A percentile compares a stretch with the other conserved stretches of the same genome.
Conservation (phyloP, 2,888 invertebrate genomes). For the Nephrotoma flavescens region DNA sequence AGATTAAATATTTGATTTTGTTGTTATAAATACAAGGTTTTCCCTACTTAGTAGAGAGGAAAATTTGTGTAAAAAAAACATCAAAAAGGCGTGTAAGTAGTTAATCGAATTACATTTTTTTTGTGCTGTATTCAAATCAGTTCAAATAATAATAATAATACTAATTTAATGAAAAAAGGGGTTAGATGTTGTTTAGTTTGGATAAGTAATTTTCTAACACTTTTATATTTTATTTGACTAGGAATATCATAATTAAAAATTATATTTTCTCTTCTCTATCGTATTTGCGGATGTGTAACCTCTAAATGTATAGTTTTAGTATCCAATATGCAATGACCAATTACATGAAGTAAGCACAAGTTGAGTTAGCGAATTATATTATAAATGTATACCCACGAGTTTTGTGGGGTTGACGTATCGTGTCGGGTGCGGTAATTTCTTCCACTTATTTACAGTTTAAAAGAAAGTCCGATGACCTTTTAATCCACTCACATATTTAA, state of each 20-base stretch:
- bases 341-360: too few relatives aligned
- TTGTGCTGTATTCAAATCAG: background rate
- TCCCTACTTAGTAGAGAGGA: background rate
- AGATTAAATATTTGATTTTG: background rate
- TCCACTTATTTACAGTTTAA: too few relatives aligned
- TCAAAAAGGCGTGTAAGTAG: background rate
- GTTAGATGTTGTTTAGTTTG: background rate
- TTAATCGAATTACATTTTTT: background rate
- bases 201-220: background rate
- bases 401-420: too few relatives aligned
- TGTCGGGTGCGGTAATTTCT: too few relatives aligned
- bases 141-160: background rate
- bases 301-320: too few relatives aligned
- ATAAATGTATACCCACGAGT: too few relatives aligned
- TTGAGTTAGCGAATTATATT: too few relatives aligned
- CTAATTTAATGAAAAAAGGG: background rate
- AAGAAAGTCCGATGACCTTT: too few relatives aligned
- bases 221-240: background rate
- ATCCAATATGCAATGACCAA: too few relatives aligned
- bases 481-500: too few relatives aligned
- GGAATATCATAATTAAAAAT: background rate
- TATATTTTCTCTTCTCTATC: too few relatives aligned
- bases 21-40: background rate
- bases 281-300: too few relatives aligned
- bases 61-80: background rate